Evolutionary conservation across 30 jellyfish, hydroid and myxozoan genomes (phyloP), one percentile per base, ranked within the genome.

Genomic region (Aurelia aurita): DNA sequence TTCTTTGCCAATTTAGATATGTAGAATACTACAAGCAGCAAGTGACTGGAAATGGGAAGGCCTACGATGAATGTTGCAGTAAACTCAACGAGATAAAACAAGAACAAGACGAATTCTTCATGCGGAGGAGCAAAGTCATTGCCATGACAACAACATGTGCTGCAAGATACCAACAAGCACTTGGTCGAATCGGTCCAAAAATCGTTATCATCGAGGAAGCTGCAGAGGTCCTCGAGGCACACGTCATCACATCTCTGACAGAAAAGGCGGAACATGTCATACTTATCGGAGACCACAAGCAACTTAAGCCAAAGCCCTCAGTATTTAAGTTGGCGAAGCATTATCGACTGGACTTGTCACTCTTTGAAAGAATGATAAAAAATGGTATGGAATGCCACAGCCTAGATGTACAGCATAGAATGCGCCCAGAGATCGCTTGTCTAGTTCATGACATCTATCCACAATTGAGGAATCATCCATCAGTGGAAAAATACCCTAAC

Each of bases 171-270:
- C 87, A 80, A 19, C 68, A 75, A 27, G 46, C 51, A 7, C 72
- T 90, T 60, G 31, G 63, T 51, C 60, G 72, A 10, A 74, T 90
- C 25, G 57, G 61, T 23, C 96, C 96, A 51, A 47, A 70, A 22
- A 67, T 83, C 8, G 91, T 85, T 23, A 72, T 90, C 74, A 72
- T 84, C 14, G 97, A 90, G 68, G 97, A 90, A 71, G 97, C 97
- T 19, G 97, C 97, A n/a, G 97, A 90, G 35, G 96, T 90, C 26
- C 82, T 90, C 28, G 97, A 90, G 60, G 97, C 97, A 2, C 94
- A 90, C 69, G 82, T 90, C 21, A 61, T 90, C n/a, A 71, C 85
- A 44, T 84, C 91, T 14, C 72, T 90, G 45, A 51, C 83, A 5
- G 67, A 66, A 18, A 74, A 77, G 25, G 82, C 90, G n/a, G 80